Base-by-base conservation (phyloP, 1,140 invertebrate genomes). In the Sitobion miscanthi region DNA sequence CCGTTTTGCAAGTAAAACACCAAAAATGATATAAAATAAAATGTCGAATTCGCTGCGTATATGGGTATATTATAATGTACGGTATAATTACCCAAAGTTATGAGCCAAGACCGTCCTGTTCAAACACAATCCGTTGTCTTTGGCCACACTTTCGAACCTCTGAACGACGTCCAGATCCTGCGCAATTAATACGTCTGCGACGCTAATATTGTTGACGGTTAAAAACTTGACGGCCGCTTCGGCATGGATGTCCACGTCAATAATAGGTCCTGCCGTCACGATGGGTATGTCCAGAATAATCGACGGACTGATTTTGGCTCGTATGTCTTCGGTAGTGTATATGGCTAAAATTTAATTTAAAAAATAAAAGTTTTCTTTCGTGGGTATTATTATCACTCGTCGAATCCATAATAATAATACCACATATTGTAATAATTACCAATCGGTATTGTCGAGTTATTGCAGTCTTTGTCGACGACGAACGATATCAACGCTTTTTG, bases 401-500 rank as follows among this genome's bases (percentile, higher is more conserved):
- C 11, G 14, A 4, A 17, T 77, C n/a, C 14, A 77, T 6, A 77
- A 17, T 77, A 17, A n/a, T 30, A 1, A 42, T 4, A 77, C 5
- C 62, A 77, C 4, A 1, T 49, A 30, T 52, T 35, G 35, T 88
- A 45, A 42, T 62, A 42, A 62, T 90, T 93, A 93, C 91, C 91
- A 20, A 93, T 93, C 3, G 82, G 82, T 17, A 17, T 57, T 30
- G 91, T 93, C 11, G 49, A 57, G 11, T 93, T 93, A 54, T 94
- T 62, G 82, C 94, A 95, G 47, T 94, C 94, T 57, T 90, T 85
- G 35, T 94, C 94, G 0, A 94, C 94, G 1, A 94, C 52, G n/a
- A 94, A 94, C 47, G 94, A 94, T 77, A 94, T 93, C 21, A 95
- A 62, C 7, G 94, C 93, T 86, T 94, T 94, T 86, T 94, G 94